phyloP scores from a whole-genome alignment of 2,113 vertebrate genomes.

The Thinocorus orbignyianus region DNA sequence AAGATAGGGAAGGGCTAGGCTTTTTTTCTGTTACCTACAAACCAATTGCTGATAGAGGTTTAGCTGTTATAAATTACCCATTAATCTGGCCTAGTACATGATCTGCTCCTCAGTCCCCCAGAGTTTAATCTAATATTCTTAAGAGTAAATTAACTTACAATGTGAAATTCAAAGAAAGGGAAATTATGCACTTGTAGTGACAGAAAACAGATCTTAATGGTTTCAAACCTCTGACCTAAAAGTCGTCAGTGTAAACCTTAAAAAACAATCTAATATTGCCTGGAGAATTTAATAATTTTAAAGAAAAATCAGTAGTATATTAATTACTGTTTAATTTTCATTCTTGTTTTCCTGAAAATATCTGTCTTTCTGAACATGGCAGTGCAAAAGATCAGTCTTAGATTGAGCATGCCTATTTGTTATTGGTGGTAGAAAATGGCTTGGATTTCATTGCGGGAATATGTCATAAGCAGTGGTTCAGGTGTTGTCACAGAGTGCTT shows the following conservation, averaged over 20 bases:
- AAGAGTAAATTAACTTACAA: slow-evolving; percentile 34
- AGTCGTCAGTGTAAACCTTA: not conserved
- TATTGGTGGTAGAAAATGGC: not conserved
- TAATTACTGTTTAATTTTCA: not conserved
- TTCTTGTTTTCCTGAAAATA: not conserved
- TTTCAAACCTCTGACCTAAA: not conserved
- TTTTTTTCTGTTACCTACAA: not conserved
- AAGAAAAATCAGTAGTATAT: not conserved
- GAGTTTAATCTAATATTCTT: slow-evolving; percentile 22
- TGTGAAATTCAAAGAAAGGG: slow-evolving; percentile 21
- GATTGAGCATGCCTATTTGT: fast-evolving
- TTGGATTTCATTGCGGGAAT: not conserved
- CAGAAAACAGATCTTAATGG: not conserved
- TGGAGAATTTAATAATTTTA: not conserved
- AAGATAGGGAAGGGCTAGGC: not conserved
- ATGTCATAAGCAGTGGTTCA: not conserved
- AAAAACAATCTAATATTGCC: not conserved
- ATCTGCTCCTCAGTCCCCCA: not conserved
- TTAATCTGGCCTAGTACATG: not conserved
- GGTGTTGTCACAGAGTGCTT: not conserved
- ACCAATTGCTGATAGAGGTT: not conserved
- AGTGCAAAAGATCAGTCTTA: not conserved
- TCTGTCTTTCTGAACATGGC: not conserved
- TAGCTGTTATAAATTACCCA: not conserved
- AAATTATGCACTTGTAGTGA: not conserved